These are phyloP conservation scores for Drosophila sp. DNA, from an alignment of 1,140 invertebrate species.

Conservation along the genomic window DNA sequence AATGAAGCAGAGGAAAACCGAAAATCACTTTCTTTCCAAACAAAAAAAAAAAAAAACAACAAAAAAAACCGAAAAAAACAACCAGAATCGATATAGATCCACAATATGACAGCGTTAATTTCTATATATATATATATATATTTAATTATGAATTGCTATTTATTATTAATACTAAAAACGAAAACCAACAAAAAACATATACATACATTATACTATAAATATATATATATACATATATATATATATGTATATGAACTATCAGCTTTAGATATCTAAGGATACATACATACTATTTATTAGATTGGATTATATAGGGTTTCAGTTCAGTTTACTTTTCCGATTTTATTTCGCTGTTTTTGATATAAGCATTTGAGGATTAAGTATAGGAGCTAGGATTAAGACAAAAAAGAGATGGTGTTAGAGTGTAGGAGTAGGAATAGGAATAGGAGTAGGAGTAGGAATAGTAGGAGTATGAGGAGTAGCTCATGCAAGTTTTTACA, in stretches of 20 bases:
- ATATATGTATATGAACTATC: neutral
- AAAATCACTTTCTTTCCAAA: constrained; percentile 4
- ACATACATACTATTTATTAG: constrained; percentile 18
- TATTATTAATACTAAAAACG: constrained; percentile 56
- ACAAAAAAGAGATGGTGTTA: neutral
- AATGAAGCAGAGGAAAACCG: neutral
- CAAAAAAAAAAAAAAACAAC: neutral
- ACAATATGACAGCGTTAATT: constrained; percentile 5
- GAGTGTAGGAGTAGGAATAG: constrained; percentile 14
- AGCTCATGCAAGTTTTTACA: constrained; percentile 39
- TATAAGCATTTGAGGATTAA: constrained; percentile 32
- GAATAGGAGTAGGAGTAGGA: neutral
- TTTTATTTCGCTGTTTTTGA: constrained; percentile 26
- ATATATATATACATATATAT: constrained; percentile 7
- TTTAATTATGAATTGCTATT: constrained; percentile 52
- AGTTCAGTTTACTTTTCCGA: neutral
- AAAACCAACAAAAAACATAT: constrained; percentile 26
- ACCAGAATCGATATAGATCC: constrained; percentile 3
- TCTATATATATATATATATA: constrained; percentile 8
- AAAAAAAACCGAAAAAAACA: neutral
- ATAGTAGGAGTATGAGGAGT: neutral
- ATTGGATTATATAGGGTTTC: constrained; percentile 8
- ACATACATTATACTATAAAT: constrained; percentile 13
- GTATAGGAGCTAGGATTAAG: neutral
- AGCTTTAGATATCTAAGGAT: constrained; percentile 12